Evolutionary conservation across 2,797 vertebrate genomes (phyloP).

Genomic region (Macropodus opercularis): DNA sequence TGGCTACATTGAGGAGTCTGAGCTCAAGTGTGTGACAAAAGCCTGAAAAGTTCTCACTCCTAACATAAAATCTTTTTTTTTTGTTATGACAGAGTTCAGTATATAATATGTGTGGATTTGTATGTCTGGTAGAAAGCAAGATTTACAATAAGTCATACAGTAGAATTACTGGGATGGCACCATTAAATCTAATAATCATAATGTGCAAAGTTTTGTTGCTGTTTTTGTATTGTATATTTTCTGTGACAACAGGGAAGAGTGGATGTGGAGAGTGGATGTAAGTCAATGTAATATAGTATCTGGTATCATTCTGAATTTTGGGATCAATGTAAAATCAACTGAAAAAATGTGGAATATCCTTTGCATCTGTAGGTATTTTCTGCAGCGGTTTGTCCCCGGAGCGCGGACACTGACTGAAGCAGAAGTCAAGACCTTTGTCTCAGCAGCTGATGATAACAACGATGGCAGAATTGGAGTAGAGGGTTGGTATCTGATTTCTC

Average conservation of each 20-base stretch:
- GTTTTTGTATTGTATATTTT: constrained; percentile 47
- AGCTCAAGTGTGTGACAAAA: constrained; percentile 88
- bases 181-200: constrained; percentile 55
- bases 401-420: constrained; percentile 88
- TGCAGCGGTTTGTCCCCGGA: constrained; percentile 89
- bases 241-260: too few species aligned
- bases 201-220: constrained; percentile 35
- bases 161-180: constrained; percentile 32
- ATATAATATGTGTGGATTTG: constrained; percentile 4
- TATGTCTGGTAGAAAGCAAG: constrained; percentile 18
- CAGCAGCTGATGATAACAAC: constrained; percentile 89
- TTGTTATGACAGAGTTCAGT: neutral
- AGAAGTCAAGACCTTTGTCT: constrained; percentile 90
- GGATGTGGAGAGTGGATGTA: neutral
- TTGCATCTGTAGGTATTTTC: constrained; percentile 84
- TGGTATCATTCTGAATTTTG: constrained; percentile 1
- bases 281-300: constrained; percentile 21
- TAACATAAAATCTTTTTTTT: neutral
- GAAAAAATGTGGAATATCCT: neutral
- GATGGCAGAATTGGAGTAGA: constrained; percentile 94
- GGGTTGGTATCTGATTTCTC: constrained; percentile 79
- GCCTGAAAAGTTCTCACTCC: neutral
- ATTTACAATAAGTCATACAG: constrained; percentile 17
- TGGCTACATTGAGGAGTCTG: constrained; percentile 93
- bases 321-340: neutral